Base-by-base conservation (phyloP, 2,888 invertebrate genomes). In the Metellina segmentata region DNA sequence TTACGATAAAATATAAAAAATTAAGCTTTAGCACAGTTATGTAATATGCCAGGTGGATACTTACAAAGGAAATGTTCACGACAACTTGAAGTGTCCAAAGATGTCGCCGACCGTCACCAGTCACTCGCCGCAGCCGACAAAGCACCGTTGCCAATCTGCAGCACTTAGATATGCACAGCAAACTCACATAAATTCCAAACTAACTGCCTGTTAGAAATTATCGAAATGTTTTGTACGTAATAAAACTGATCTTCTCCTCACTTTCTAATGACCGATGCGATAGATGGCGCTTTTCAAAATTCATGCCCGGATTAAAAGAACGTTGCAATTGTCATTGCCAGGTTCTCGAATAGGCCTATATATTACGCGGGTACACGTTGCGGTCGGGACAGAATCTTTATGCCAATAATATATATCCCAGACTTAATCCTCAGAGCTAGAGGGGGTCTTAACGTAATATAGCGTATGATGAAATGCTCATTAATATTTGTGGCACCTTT, bases 151-250 rank as follows among this genome's bases (percentile, higher is more conserved):
- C 69, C 85, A 90, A 90, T 90, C 90, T 90, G 90, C 85, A 71
- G 81, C 90, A 85, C 77, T 90, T 85, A 90, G 90, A 90, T 90
- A 90, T 90, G 90, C 85, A 51, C 75, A 61, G 81, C n/a, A 81
- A 86, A 86, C 77, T 51, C 75, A 51, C 90, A 90, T 90, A 90
- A 90, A 90, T 90, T 90, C 49, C 72, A 81, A 81, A 81, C 85
- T 86, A 90, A 90, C 90, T 81, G 90, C 90, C 90, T 52, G 85
- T 90, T 86, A 79, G 81, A 90, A 90, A 90, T 90, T 90, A 90
- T 90, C 90, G 90, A 90, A 90, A 90, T 90, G 90, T 90, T 90
- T 90, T 90, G 90, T 85, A 75, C 69, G 90, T 71, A 90, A 90
- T 90, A 90, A 90, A 90, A 90, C 74, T 74, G 85, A 90, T 90